Conservation (phyloP, 2,888 invertebrate genomes). For the Neuroscelio doddi region DNA sequence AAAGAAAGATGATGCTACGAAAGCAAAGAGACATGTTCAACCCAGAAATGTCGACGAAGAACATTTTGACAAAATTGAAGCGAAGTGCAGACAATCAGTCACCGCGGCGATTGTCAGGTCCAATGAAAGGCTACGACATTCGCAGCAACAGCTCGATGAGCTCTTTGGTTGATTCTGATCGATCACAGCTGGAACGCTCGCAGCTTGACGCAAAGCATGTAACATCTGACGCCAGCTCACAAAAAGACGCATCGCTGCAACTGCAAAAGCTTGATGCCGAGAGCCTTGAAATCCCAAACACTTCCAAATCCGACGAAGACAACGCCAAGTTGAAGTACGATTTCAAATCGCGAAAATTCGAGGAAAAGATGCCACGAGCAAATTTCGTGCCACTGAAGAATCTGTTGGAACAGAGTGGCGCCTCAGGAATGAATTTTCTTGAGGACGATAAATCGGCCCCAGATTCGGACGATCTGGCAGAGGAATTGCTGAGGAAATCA, state of each 20-base stretch:
- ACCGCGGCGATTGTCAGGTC: conserved; percentile 71
- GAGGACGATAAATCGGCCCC: conserved; percentile 52
- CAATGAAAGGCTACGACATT: conserved; percentile 74
- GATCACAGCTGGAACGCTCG: conserved; percentile 66
- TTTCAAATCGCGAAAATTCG: conserved; percentile 64
- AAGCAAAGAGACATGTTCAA: conserved; percentile 75
- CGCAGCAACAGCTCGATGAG: conserved; percentile 71
- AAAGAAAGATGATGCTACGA: conserved; percentile 74
- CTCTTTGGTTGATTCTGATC: conserved; percentile 68
- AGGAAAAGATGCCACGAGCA: conserved; percentile 67
- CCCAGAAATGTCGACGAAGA: conserved; percentile 73
- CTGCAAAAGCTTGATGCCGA: conserved; percentile 16
- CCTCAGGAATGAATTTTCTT: conserved; percentile 28
- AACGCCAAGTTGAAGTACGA: conserved; percentile 58
- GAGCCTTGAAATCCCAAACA: conserved; percentile 3
- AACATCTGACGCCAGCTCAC: conserved; percentile 54
- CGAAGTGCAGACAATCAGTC: conserved; percentile 71
- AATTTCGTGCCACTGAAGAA: conserved; percentile 57
- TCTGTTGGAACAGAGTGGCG: conserved; percentile 47
- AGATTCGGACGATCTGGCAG: conserved; percentile 65
- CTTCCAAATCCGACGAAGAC: conserved; percentile 9
- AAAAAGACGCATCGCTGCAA: conserved; percentile 37
- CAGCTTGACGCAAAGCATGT: conserved; percentile 57
- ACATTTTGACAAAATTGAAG: conserved; percentile 73
- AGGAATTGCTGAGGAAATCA: conserved; percentile 64